Evolutionary conservation across 2,888 invertebrate species (phyloP), one percentile per base, ranked within the genome.

Genomic region (Cephus pulcher): DNA sequence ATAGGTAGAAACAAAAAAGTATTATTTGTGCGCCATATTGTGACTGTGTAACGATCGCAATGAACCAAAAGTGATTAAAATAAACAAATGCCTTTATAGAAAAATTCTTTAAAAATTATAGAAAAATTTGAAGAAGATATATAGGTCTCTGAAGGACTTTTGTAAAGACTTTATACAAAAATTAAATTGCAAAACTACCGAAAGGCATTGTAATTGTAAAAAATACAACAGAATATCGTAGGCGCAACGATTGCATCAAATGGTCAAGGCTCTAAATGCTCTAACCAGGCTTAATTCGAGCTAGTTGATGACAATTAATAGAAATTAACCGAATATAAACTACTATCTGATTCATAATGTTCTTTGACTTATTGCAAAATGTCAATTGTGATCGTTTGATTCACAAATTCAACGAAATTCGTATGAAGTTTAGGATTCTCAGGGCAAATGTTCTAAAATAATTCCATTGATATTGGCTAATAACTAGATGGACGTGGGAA

Each of bases 271-370:
- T 56, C 40, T 40, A 76, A 37, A 74, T 37, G 37, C 68, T 80
- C 80, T 75, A 82, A 84, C 82, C 82, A 75, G 75, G 32, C 80
- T 83, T 82, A 84, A 86, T 84, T 82, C 76, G 75, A 79, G 79
- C 78, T 81, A 83, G 84, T 85, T 86, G 81, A 75, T 78, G 75
- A 75, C 82, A 87, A 86, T 86, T 86, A 80, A 77, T 68, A 76
- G 35, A 73, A 35, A 76, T 76, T 73, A 71, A 73, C 76, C 11
- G 56, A 73, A 76, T 71, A 68, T 73, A 73, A 73, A 12, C 56
- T 40, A 37, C 32, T 12, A 23, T 30, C 73, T 56, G 37, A 15
- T 34, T 34, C 32, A 74, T 56, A 76, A 73, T 71, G 30, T 77
- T 75, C 74, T 74, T 78, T 23, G 56, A 56, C 56, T 23, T 23